Evolutionary conservation across 2,888 invertebrate genomes (phyloP).

Genomic region (Craniophora ligustri): DNA sequence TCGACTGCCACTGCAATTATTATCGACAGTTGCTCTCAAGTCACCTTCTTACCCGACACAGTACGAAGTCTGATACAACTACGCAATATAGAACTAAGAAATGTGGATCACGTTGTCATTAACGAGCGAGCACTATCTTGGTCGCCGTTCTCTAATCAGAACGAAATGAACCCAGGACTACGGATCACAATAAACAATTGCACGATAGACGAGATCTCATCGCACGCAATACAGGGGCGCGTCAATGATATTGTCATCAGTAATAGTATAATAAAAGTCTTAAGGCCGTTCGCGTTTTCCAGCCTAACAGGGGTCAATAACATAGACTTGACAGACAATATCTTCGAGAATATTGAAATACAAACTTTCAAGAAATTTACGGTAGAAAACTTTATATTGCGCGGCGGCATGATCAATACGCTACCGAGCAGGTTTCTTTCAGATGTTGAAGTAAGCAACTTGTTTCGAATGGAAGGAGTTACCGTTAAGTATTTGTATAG

Average conservation of each 20-base stretch:
- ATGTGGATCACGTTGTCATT: constrained; percentile 90
- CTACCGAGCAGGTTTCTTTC: constrained; percentile 92
- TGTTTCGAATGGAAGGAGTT: constrained; percentile 91
- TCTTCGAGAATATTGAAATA: constrained; percentile 89
- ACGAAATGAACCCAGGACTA: constrained; percentile 90
- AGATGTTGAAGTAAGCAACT: constrained; percentile 91
- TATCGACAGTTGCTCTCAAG: constrained; percentile 90
- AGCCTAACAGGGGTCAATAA: constrained; percentile 90
- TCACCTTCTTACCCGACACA: constrained; percentile 89
- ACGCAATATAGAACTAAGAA: constrained; percentile 89
- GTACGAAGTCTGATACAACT: constrained; percentile 90
- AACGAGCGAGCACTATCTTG: constrained; percentile 90
- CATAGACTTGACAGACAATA: constrained; percentile 90
- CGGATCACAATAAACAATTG: constrained; percentile 83
- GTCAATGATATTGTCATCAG: constrained; percentile 91
- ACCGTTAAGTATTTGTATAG: constrained; percentile 90
- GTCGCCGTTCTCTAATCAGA: constrained; percentile 88
- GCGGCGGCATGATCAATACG: constrained; percentile 88
- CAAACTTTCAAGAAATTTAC: constrained; percentile 94
- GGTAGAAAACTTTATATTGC: constrained; percentile 90
- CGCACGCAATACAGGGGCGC: constrained; percentile 91
- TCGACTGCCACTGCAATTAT: constrained; percentile 88
- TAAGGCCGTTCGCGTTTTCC: constrained; percentile 93
- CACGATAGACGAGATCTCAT: constrained; percentile 86
- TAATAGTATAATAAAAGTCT: constrained; percentile 88